Evolutionary conservation across 2,888 invertebrate genomes (phyloP), one percentile per base, ranked within the genome.

Genomic region (Syrista parreyssii): DNA sequence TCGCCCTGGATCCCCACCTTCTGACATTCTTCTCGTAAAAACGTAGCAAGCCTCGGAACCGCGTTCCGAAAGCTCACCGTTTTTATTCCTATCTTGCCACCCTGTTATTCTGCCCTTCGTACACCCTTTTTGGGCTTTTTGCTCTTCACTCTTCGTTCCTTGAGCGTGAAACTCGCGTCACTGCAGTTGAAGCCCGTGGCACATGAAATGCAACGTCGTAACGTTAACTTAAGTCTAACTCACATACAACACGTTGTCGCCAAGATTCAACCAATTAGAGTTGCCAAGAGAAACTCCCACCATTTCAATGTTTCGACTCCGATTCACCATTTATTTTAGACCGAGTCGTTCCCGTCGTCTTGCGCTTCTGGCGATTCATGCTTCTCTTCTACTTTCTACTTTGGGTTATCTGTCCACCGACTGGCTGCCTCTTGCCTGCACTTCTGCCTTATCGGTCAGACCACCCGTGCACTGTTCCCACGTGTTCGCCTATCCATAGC

Each of bases 31-130:
- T 55, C 23, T 55, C 55, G 55, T 55, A 55, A 55, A 23, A 55
- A 55, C 55, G 55, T 55, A 55, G 55, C 55, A 23, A 55, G 55
- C 55, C 55, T 55, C 55, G 55, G 23, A 55, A 15, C 77, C 73
- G 79, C 73, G 79, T 81, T 81, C 79, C 80, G 79, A 83, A 82
- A 82, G 79, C 68, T 68, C 68, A 76, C 23, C 68, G 23, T 76
- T 68, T 36, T 34, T 71, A 31, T 74, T 74, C 23, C 71, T 71
- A 71, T 33, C 71, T 31, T 31, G 71, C 11, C 71, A 30, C 31
- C 71, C 71, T 30, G 71, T 55, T 55, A 55, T 23, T 55, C 55
- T 23, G 23, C 55, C 55, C 55, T 23, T 23, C 23, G 23, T 23
- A 23, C 55, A 23, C 55, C 55, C 55, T 23, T 55, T 23, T 23